A percentile compares a stretch with the other conserved stretches of the same genome.
phyloP scores from a whole-genome alignment of 2,888 invertebrate species.

The Drosophila rellima region DNA sequence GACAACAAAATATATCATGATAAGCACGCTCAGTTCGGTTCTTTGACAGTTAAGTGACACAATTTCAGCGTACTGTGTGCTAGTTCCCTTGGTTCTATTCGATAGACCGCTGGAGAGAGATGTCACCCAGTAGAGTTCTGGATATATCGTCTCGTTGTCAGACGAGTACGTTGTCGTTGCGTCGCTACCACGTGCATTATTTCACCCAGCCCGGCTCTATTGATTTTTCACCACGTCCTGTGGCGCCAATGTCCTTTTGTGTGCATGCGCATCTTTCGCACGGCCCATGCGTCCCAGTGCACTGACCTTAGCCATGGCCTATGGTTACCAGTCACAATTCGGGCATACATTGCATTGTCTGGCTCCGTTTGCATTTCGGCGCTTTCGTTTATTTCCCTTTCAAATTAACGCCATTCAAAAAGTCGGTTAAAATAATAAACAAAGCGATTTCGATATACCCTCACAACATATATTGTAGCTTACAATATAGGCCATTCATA shows the following conservation, averaged over 20 bases:
- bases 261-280: constrained; percentile 58
- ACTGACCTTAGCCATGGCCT: constrained; percentile 61
- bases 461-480: constrained; percentile 29
- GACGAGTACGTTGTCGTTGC: constrained; percentile 10
- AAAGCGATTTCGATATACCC: constrained; percentile 12
- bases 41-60: constrained; percentile 73
- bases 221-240: constrained; percentile 68
- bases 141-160: constrained; percentile 12
- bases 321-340: constrained; percentile 24
- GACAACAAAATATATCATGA: constrained; percentile 34
- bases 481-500: constrained; percentile 76
- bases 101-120: not conserved
- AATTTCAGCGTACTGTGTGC: constrained; percentile 50
- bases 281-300: constrained; percentile 38
- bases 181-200: constrained; percentile 49
- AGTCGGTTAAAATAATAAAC: constrained; percentile 32
- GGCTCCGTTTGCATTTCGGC: constrained; percentile 5
- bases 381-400: constrained; percentile 48
- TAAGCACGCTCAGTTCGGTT: constrained; percentile 28
- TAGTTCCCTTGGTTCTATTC: constrained; percentile 21
- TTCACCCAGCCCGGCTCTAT: constrained; percentile 57
- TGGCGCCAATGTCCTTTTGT: constrained; percentile 43
- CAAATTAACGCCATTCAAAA: constrained; percentile 60
- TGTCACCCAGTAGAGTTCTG: not conserved
- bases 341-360: constrained; percentile 22